Percentiles rank a stretch among this genome's conserved stretches.
Evolutionary conservation across 1,140 invertebrate genomes (phyloP).

Genomic region (Polypedilum vanderplanki): DNA sequence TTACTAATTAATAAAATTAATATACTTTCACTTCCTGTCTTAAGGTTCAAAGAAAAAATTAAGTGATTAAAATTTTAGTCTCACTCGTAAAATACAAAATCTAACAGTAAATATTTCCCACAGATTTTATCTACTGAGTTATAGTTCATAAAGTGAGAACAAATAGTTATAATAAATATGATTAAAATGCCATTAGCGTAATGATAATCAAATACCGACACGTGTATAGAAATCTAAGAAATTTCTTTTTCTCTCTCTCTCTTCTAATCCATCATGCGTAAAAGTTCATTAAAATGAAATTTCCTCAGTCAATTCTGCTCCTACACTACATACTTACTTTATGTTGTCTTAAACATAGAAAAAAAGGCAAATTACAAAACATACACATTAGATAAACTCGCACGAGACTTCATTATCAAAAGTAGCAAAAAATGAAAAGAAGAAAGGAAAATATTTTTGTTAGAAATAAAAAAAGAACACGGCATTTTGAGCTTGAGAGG

Average conservation of each 20-base stretch:
- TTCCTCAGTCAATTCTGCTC: background rate
- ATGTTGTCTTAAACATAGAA: no score
- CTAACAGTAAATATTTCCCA: no score
- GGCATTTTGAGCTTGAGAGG: background rate
- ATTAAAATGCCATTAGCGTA: constrained; percentile 18
- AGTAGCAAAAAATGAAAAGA: background rate
- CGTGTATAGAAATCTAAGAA: no score
- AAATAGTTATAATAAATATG: background rate
- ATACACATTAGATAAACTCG: background rate
- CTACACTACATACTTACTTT: no score
- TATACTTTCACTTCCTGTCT: no score
- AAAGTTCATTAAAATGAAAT: constrained; percentile 20
- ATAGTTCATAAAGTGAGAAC: no score
- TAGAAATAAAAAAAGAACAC: no score
- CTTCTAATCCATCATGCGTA: constrained; percentile 11
- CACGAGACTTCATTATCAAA: constrained; percentile 10
- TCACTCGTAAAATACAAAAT: no score
- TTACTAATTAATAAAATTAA: no score
- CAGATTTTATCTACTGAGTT: no score
- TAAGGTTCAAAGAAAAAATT: no score
- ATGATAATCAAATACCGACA: background rate
- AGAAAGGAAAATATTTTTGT: background rate
- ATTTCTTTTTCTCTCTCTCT: background rate
- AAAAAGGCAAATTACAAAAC: background rate
- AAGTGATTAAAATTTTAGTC: no score